Percentiles rank a stretch among this genome's conserved stretches.
Conservation (phyloP, 2,797 vertebrate species). For the Orientallactaga sibirica region DNA sequence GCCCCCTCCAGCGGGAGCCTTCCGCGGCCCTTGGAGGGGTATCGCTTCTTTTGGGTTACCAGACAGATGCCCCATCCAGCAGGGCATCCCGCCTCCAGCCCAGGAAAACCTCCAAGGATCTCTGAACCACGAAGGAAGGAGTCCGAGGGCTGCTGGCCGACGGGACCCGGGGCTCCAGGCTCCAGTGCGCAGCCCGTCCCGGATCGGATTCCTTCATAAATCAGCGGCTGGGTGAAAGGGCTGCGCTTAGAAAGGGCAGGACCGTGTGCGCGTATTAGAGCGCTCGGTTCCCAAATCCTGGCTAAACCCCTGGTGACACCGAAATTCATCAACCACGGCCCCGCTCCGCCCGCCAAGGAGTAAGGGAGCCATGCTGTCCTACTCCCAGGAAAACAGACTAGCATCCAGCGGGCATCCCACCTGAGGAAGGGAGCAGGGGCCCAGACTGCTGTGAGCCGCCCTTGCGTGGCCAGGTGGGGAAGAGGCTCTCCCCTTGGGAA, state of each 20-base stretch:
- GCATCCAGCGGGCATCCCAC: neutral
- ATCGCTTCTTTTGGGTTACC: neutral
- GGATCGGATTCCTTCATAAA: constrained; percentile 84
- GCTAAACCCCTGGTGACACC: constrained; percentile 85
- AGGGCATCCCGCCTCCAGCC: neutral
- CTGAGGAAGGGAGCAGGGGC: neutral
- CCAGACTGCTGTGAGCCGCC: neutral
- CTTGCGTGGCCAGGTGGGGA: neutral
- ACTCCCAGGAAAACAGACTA: neutral
- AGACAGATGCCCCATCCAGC: neutral
- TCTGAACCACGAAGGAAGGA: neutral
- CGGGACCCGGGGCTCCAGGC: constrained; percentile 13
- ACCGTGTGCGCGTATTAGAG: constrained; percentile 81
- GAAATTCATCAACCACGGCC: constrained; percentile 82
- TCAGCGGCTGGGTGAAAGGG: constrained; percentile 83
- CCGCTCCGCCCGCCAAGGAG: neutral
- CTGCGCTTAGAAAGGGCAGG: constrained; percentile 79
- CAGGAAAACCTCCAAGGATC: neutral
- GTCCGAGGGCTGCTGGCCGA: neutral
- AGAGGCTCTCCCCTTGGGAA: neutral
- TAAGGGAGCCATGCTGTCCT: neutral
- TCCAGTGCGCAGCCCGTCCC: constrained; percentile 62
- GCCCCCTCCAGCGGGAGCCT: neutral
- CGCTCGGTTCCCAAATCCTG: constrained; percentile 82
- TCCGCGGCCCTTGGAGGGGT: neutral